Conservation (phyloP, 2,113 vertebrate genomes). For the Accipiter cooperii region DNA sequence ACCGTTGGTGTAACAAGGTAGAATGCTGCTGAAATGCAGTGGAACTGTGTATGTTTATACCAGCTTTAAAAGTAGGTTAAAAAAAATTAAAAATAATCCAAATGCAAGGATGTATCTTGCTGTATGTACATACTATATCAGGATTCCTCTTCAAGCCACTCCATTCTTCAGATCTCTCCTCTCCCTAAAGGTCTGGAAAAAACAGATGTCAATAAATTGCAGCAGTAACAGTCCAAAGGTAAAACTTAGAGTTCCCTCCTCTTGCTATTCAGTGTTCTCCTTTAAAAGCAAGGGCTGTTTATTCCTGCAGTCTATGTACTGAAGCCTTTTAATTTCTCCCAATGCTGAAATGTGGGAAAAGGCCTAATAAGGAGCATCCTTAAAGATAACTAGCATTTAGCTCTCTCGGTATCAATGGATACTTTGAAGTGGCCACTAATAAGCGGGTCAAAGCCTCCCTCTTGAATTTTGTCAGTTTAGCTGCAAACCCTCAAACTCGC, state of each 20-base stretch:
- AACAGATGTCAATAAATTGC: not conserved
- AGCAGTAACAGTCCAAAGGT: not conserved
- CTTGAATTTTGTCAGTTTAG: not conserved
- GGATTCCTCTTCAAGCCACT: not conserved
- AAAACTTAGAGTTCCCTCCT: not conserved
- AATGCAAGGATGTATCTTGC: not conserved
- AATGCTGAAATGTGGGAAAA: not conserved
- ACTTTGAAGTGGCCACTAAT: not conserved
- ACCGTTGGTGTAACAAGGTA: not conserved
- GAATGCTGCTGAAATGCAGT: not conserved
- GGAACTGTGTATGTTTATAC: not conserved
- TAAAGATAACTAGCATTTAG: not conserved
- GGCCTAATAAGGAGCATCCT: not conserved
- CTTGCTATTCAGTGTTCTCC: not conserved
- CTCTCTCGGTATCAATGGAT: not conserved
- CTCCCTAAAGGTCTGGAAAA: not conserved
- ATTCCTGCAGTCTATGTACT: not conserved
- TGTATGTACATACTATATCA: not conserved
- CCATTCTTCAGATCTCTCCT: not conserved
- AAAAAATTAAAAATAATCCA: not conserved
- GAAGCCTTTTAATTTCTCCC: not conserved
- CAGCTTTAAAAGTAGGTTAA: not conserved
- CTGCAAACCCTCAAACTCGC: not conserved
- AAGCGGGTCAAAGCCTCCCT: not conserved
- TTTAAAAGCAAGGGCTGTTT: not conserved